Conservation (phyloP, 2,888 invertebrate species). For the Aphelenchoides bicaudatus region DNA sequence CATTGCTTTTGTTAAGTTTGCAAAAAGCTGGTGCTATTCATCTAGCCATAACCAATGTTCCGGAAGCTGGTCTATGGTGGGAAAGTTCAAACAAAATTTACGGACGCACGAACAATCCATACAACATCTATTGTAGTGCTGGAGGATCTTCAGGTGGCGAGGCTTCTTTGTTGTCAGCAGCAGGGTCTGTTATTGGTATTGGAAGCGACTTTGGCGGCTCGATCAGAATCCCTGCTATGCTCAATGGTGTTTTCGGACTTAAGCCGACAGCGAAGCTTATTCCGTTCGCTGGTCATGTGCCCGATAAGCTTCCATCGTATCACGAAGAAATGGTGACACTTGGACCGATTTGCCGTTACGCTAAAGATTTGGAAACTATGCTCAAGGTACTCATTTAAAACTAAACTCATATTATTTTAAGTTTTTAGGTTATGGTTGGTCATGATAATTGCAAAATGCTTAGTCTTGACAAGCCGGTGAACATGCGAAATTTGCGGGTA, state of each 20-base stretch:
- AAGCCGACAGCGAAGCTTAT: conserved; percentile 61
- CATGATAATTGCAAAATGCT: conserved; percentile 30
- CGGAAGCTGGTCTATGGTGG: conserved; percentile 63
- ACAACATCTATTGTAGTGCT: conserved; percentile 46
- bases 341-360: conserved; percentile 39
- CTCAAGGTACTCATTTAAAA: conserved; percentile 25
- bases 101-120: conserved; percentile 30
- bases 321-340: conserved; percentile 25
- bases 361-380: conserved; percentile 33
- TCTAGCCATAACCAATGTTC: conserved; percentile 61
- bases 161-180: conserved; percentile 62
- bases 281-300: background rate
- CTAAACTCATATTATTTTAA: background rate
- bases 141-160: conserved; percentile 65
- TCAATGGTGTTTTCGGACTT: conserved; percentile 63
- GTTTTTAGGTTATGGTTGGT: conserved; percentile 29
- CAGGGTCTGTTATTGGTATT: conserved; percentile 63
- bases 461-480: conserved; percentile 27
- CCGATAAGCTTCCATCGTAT: background rate
- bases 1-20: conserved; percentile 5
- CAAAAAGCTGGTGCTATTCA: conserved; percentile 62
- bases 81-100: conserved; percentile 74
- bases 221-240: conserved; percentile 63
- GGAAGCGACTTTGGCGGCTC: conserved; percentile 65
- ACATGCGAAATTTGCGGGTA: conserved; percentile 31